Conservation (phyloP, 2,797 vertebrate genomes). For the Acanthiza pusilla region DNA sequence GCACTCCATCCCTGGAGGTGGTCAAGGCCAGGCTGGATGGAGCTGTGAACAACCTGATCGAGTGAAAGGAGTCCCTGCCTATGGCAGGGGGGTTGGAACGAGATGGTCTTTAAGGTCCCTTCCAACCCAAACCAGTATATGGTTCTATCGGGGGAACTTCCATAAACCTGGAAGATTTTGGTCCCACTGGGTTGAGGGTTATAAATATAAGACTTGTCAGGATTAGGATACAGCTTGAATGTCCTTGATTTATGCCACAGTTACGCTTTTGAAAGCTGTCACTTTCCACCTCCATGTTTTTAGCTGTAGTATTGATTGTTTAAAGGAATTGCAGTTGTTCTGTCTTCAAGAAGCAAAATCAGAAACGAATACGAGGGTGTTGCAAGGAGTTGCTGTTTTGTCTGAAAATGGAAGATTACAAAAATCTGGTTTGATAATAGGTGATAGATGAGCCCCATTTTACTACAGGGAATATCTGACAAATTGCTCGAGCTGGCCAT, state of each 20-base stretch:
- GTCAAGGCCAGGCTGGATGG: neutral
- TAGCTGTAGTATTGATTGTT: neutral
- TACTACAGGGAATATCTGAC: neutral
- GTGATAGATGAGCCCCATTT: neutral
- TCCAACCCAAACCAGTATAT: neutral
- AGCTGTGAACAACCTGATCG: neutral
- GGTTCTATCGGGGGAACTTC: neutral
- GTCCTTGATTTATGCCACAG: neutral
- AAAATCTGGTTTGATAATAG: neutral
- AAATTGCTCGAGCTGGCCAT: neutral
- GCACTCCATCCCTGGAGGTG: neutral
- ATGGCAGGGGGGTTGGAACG: accelerated
- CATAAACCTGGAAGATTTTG: neutral
- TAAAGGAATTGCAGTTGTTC: neutral
- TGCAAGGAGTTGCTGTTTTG: neutral
- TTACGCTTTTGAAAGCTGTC: neutral
- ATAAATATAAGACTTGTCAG: neutral
- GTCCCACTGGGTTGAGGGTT: neutral
- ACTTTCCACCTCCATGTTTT: neutral
- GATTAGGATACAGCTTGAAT: neutral
- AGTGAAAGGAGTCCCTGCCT: neutral
- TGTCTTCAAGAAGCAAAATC: neutral
- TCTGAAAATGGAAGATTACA: neutral
- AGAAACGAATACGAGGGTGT: neutral
- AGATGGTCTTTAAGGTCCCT: neutral